These are phyloP conservation scores for Calyptommatus sinebrachiatus DNA, from an alignment of 2,113 vertebrate species.

Conservation along the genomic window DNA sequence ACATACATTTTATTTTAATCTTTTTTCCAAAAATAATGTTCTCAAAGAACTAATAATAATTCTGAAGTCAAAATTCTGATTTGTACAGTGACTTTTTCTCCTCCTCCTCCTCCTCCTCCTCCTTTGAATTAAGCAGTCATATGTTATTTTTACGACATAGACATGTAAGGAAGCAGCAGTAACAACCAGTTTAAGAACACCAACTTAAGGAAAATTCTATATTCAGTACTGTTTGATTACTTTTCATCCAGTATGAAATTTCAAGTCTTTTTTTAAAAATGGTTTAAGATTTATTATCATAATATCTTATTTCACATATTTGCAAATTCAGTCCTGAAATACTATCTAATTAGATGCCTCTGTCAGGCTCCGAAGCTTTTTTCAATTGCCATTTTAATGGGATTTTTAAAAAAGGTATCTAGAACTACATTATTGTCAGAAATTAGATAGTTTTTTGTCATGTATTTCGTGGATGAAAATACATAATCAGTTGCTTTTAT, in stretches of 20 bases:
- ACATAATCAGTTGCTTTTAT: not conserved
- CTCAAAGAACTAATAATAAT: not conserved
- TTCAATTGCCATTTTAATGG: conserved; percentile 25
- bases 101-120: not conserved
- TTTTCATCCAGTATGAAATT: conserved; percentile 68
- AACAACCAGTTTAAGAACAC: conserved; percentile 46
- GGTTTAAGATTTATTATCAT: conserved; percentile 73
- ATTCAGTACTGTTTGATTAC: conserved; percentile 65
- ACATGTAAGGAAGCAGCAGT: conserved; percentile 51
- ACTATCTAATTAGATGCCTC: conserved; percentile 58
- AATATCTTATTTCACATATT: conserved; percentile 73
- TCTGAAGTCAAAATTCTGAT: not conserved
- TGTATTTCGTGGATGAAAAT: not conserved
- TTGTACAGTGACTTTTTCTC: conserved; percentile 9
- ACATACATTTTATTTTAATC: conserved; percentile 1
- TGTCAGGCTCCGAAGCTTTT: conserved; percentile 49
- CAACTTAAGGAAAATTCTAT: conserved; percentile 62
- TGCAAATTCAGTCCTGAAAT: conserved; percentile 73
- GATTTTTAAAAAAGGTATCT: not conserved
- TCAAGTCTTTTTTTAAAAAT: conserved; percentile 66
- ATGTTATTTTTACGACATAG: conserved; percentile 44
- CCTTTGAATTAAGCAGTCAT: not conserved
- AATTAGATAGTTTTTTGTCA: not conserved
- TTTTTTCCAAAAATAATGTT: not conserved
- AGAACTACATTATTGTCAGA: not conserved